Base-by-base conservation (phyloP, 1,140 invertebrate species). In the Diuraphis noxia region DNA sequence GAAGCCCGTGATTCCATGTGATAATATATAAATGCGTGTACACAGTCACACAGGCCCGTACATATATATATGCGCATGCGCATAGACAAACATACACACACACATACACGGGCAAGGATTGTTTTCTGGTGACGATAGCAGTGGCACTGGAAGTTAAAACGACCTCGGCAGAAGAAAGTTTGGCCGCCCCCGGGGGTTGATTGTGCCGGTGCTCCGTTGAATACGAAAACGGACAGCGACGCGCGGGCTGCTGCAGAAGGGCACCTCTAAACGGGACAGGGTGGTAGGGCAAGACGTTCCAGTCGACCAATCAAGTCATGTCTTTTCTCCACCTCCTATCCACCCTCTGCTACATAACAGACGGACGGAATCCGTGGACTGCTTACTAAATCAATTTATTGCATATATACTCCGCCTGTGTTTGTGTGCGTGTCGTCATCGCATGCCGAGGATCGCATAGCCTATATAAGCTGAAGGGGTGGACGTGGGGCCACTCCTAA, bases 361-460 rank as follows among this genome's bases (percentile, higher is more conserved):
- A 52, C 77, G 89, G 77, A 49, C 77, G 77, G 89, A 46, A 82
- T 91, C 72, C 89, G 89, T 91, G 89, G 89, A 82, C 89, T 91
- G 89, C 89, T 82, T 91, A 91, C 89, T 91, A 91, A 91, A 91
- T 91, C 89, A 91, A 91, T n/a, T n/a, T n/a, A n/a, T 91, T 82
- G 89, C 56, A 86, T 43, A 34, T 52, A 52, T 49, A 49, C 81
- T 7, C 9, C 4, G 38, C 34, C 30, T 43, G 40, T n/a, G 52
- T 87, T 46, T 87, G 19, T 87, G 52, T 63, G 30, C 63, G 49
- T 88, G 30, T 34, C 49, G 86, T 63, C 52, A 40, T 56, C 13
- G 52, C 52, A 38, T 86, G 23, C 81, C 25, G 38, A 82, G 36
- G 38, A 82, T 82, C 36, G 38, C 40, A 43, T 82, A 82, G 36